Conservation (phyloP, 2,797 vertebrate genomes). For the Sebastes vulpes region DNA sequence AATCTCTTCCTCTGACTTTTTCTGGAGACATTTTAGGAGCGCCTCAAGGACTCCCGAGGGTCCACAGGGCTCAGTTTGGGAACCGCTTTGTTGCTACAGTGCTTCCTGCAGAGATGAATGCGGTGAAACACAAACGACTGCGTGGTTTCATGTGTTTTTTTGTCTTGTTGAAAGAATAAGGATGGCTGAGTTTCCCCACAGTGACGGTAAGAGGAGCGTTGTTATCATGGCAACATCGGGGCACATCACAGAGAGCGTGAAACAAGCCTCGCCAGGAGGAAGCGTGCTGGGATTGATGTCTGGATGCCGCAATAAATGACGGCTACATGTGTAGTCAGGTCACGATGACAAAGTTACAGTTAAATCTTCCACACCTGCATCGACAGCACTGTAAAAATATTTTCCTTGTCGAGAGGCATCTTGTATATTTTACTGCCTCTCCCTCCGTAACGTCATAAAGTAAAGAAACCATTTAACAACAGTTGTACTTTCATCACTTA, state of each 20-base stretch:
- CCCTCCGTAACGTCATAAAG: background rate
- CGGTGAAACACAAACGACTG: background rate
- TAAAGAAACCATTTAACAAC: constrained; percentile 16
- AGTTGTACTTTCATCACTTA: background rate
- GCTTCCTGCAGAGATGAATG: background rate
- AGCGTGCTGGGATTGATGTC: background rate
- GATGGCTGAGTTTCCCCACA: background rate
- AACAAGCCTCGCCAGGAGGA: background rate
- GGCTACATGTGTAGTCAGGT: background rate
- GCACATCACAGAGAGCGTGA: background rate
- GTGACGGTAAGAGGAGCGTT: background rate
- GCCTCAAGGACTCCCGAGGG: background rate
- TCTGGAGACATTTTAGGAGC: background rate
- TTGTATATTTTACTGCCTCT: constrained; percentile 9
- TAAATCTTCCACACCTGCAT: background rate
- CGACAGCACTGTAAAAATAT: constrained; percentile 9
- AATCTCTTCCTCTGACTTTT: background rate
- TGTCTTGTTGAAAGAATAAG: background rate
- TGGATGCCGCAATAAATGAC: background rate
- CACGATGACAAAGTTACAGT: background rate
- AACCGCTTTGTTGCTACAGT: background rate
- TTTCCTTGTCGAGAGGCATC: constrained; percentile 1
- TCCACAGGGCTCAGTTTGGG: background rate
- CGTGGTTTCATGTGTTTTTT: background rate
- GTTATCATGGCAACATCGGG: background rate